Evolutionary conservation across 2,888 invertebrate species (phyloP).

Genomic region (Andrena flavipes): DNA sequence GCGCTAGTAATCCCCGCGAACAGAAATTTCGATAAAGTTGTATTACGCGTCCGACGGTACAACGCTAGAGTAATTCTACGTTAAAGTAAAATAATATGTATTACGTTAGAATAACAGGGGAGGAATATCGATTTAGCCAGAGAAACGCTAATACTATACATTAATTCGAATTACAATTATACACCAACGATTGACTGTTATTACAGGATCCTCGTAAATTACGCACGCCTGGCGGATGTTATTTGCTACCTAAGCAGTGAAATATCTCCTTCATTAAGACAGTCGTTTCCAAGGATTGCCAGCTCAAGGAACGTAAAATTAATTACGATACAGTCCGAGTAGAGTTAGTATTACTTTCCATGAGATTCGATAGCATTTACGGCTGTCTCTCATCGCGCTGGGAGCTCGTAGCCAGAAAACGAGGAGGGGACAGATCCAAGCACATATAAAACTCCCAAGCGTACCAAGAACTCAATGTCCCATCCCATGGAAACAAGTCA

Average conservation of each 20-base stretch:
- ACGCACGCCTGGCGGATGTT: conserved; percentile 32
- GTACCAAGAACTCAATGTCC: too few species aligned
- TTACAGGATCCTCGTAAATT: conserved; percentile 38
- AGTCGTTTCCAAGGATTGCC: conserved; percentile 41
- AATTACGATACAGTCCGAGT: conserved; percentile 40
- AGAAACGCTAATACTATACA: background rate
- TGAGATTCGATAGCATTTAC: conserved; percentile 29
- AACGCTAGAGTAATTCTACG: background rate
- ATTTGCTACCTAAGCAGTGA: conserved; percentile 49
- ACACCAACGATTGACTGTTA: conserved; percentile 34
- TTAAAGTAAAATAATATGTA: conserved; percentile 1
- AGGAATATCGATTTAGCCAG: background rate
- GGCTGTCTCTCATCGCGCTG: conserved; percentile 1
- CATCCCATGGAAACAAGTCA: too few species aligned
- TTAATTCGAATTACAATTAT: conserved; percentile 33
- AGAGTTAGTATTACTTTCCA: conserved; percentile 24
- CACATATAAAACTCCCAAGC: too few species aligned
- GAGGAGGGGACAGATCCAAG: background rate
- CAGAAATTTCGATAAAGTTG: conserved; percentile 19
- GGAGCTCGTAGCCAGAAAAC: conserved; percentile 10
- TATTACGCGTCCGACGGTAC: background rate
- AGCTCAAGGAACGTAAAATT: conserved; percentile 47
- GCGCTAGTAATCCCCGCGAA: background rate
- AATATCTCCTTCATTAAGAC: conserved; percentile 53
- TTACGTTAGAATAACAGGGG: conserved; percentile 6